phyloP scores from a whole-genome alignment of 2,888 invertebrate species.

The Spicauda simplicius region DNA sequence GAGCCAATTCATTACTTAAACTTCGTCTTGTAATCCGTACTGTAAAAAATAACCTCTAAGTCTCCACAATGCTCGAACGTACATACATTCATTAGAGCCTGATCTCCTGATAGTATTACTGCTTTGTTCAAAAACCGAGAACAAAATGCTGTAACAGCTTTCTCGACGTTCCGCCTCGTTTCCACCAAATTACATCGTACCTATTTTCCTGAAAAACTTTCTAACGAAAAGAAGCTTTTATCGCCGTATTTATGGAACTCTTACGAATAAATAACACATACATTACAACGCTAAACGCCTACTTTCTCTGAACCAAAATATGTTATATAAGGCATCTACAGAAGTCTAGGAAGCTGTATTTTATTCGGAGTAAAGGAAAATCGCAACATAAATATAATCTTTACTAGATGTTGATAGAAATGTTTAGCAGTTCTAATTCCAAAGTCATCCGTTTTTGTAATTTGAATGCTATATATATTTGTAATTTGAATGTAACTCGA shows the following conservation, averaged over 20 bases:
- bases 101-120: slow-evolving; percentile 26
- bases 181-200: slow-evolving; percentile 18
- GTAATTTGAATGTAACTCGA: too few relatives aligned
- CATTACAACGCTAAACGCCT: neutral
- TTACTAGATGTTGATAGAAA: too few relatives aligned
- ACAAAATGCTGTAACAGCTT: slow-evolving; percentile 19
- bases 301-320: neutral
- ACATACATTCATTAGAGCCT: slow-evolving; percentile 31
- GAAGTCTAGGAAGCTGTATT: too few relatives aligned
- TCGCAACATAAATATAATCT: too few relatives aligned
- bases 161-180: slow-evolving; percentile 8
- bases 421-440: too few relatives aligned
- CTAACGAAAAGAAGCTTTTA: slow-evolving; percentile 13
- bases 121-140: slow-evolving; percentile 31
- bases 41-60: slow-evolving; percentile 25
- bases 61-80: slow-evolving; percentile 17
- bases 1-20: slow-evolving; percentile 8
- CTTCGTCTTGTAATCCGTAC: slow-evolving; percentile 10
- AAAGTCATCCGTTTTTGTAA: too few relatives aligned
- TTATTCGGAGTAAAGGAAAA: too few relatives aligned
- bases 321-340: too few relatives aligned
- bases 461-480: too few relatives aligned
- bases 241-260: neutral
- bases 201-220: slow-evolving; percentile 8
- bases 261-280: slow-evolving; percentile 6